Base-by-base conservation (phyloP, 2,888 invertebrate species). In the Didymodactylos carnosus region DNA sequence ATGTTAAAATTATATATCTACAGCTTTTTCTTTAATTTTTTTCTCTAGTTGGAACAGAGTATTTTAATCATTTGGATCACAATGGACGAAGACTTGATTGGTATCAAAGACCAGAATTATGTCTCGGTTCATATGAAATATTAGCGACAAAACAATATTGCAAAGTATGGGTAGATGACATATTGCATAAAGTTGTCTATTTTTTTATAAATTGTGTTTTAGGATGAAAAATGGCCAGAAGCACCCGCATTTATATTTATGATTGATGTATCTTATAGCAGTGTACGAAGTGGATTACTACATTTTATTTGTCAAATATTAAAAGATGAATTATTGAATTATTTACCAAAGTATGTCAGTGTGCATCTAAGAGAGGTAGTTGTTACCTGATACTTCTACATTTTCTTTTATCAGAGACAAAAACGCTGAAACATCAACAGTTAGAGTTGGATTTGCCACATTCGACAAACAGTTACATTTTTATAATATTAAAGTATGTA, bases 141-240 rank as follows among this genome's bases (percentile, higher is more conserved):
- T 87, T 92, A 69, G 97, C 95, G 29, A 97, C 97, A 11, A 90
- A 91, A 82, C 94, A 97, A 84, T 99, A 98, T 83, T 99, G 98
- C 84, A 88, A 92, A 81, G 92, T 91, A 82, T 53, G n/a, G n/a
- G n/a, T 80, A 86, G 80, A 29, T 70, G 25, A 85, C 91, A 35
- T 97, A 98, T n/a, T n/a, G n/a, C n/a, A n/a, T n/a, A n/a, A n/a
- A n/a, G n/a, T n/a, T n/a, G n/a, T n/a, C n/a, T n/a, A n/a, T n/a
- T n/a, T n/a, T n/a, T n/a, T n/a, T n/a, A n/a, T n/a, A n/a, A n/a
- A n/a, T n/a, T n/a, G n/a, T n/a, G 10, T 35, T 62, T 29, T 62
- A 62, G 62, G 35, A 62, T 29, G 71, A 74, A 53, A 71, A 29
- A 14, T 40, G 71, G 41, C 74, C 74, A 40, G 92, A 92, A 81